Conservation (phyloP, 2,797 vertebrate genomes). For the Chelon auratus region DNA sequence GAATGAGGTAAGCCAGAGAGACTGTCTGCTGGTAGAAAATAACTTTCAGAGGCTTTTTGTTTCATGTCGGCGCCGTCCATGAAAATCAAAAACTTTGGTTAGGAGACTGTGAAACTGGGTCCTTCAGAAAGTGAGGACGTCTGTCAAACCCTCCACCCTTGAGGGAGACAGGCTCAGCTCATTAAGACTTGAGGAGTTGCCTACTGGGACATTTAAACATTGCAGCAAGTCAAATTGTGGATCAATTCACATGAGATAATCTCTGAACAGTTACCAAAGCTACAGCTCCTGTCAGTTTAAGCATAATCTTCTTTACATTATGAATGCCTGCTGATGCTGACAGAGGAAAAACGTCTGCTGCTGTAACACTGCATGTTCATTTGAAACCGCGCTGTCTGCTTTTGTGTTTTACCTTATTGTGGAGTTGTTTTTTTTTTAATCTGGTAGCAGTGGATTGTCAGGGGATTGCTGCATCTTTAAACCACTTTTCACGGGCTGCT, state of each 20-base stretch:
- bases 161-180: constrained; percentile 58
- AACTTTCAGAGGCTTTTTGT: constrained; percentile 39
- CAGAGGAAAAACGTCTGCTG: constrained; percentile 1
- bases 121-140: constrained; percentile 32
- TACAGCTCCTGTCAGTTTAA: constrained; percentile 7
- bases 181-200: constrained; percentile 71
- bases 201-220: constrained; percentile 35
- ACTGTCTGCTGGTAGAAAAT: constrained; percentile 15
- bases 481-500: not conserved
- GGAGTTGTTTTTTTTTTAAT: not conserved
- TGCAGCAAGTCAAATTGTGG: constrained; percentile 6
- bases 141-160: constrained; percentile 60
- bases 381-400: constrained; percentile 7
- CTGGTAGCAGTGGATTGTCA: too few species aligned
- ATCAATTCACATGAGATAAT: constrained; percentile 17
- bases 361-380: not conserved
- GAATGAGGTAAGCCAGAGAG: constrained; percentile 6
- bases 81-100: constrained; percentile 76
- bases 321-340: constrained; percentile 15
- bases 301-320: constrained; percentile 16
- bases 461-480: not conserved
- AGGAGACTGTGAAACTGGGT: constrained; percentile 67
- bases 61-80: constrained; percentile 49
- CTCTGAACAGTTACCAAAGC: constrained; percentile 28
- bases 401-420: constrained; percentile 9